Conservation (phyloP, 2,113 vertebrate species). For the Anhinga anhinga region DNA sequence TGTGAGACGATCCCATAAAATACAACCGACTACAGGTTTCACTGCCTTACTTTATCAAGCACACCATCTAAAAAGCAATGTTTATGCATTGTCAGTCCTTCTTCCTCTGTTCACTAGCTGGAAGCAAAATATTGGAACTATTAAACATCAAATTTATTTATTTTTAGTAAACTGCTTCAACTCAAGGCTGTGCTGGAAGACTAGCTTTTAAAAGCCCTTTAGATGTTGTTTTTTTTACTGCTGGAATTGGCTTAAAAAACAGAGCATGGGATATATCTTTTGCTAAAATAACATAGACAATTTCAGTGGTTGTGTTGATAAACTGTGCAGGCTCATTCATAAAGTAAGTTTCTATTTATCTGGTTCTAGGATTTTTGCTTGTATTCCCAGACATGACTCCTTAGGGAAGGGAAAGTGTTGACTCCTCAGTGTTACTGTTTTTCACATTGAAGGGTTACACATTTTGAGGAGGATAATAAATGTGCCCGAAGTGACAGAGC, state of each 20-base stretch:
- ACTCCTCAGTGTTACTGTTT: neutral
- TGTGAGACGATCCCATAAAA: neutral
- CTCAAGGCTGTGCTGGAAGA: neutral
- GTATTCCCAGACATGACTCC: neutral
- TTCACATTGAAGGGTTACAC: slow-evolving; percentile 20
- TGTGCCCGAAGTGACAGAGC: neutral
- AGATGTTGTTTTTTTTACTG: neutral
- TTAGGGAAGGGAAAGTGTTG: slow-evolving; percentile 7
- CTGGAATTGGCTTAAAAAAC: neutral
- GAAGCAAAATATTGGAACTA: neutral
- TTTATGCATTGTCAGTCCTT: neutral
- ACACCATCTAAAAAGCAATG: neutral
- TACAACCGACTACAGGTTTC: neutral
- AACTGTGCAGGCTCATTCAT: neutral
- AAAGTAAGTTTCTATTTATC: neutral
- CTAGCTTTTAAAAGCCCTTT: neutral
- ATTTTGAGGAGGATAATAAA: slow-evolving; percentile 22
- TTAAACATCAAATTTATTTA: neutral
- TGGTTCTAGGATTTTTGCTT: neutral
- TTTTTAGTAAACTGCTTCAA: neutral
- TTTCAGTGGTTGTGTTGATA: neutral
- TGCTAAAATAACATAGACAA: neutral
- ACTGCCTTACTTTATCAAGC: neutral
- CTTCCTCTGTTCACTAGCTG: neutral
- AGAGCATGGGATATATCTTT: neutral